Percentiles rank a stretch among this genome's conserved stretches.
phyloP scores from a whole-genome alignment of 2,797 vertebrate genomes.

The Tachyglossus aculeatus region DNA sequence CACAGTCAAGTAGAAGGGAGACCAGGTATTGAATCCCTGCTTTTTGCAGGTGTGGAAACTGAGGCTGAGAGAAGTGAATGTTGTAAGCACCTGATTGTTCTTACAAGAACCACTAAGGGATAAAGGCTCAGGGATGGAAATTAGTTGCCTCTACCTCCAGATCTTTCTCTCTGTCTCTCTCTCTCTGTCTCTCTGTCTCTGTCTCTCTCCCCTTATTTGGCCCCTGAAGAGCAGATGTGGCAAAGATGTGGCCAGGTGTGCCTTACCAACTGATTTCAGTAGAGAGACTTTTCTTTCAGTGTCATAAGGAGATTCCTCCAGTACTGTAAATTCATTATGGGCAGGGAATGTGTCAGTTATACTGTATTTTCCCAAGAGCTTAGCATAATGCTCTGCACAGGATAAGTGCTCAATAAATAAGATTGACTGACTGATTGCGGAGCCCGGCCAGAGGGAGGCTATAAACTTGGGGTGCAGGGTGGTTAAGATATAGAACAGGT shows the following conservation, averaged over 20 bases:
- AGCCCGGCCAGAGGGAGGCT: not conserved
- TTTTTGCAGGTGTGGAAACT: too few relatives aligned
- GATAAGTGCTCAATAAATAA: fast-evolving
- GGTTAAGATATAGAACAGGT: not conserved
- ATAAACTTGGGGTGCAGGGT: not conserved
- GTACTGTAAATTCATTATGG: too few relatives aligned
- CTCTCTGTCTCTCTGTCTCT: not conserved
- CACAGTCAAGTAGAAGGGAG: too few relatives aligned
- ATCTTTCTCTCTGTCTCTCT: not conserved
- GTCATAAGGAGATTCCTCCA: not conserved
- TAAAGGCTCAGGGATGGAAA: not conserved
- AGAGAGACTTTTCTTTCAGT: not conserved
- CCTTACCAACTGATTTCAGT: not conserved
- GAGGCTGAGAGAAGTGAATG: too few relatives aligned
- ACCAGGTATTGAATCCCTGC: too few relatives aligned
- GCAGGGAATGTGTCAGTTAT: too few relatives aligned
- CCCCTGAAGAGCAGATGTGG: not conserved
- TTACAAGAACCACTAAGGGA: not conserved
- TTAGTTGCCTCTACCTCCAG: not conserved
- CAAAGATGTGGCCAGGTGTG: not conserved
- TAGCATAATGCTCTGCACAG: too few relatives aligned
- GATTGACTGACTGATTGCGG: not conserved
- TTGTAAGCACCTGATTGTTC: not conserved
- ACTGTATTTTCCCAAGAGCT: too few relatives aligned
- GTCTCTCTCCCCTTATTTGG: not conserved